Evolutionary conservation across 2,113 vertebrate genomes (phyloP), one percentile per base, ranked within the genome.

Genomic region (Leiothrix lutea): DNA sequence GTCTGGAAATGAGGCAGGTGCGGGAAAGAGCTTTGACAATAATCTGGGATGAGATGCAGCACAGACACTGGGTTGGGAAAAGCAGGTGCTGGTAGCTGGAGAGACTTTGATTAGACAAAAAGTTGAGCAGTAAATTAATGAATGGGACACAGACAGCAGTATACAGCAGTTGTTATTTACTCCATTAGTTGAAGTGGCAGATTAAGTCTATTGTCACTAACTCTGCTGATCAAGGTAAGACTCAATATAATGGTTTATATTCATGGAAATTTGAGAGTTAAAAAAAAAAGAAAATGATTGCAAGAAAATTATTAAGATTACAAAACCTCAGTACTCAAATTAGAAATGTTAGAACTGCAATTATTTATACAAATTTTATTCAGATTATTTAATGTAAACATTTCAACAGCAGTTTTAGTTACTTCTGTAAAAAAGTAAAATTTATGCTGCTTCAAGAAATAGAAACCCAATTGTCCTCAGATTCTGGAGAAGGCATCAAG

Each of bases 251-350:
- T 12, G 4, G 15, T 44, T 74, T 82, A 38, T 48, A 74, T 23
- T 69, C 24, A 65, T 57, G 23, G 44, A 85, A 54, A 69, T 54
- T 47, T 38, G n/a, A 22, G 11, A 47, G 11, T 60, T 17, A 42
- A 72, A 79, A 80, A 45, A 54, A 7, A 6, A 23, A n/a, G n/a
- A n/a, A n/a, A n/a, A n/a, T n/a, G n/a, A 9, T 35, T 78, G 14
- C 6, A 64, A 54, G 10, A 84, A 88, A 73, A 65, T 47, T 1
- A 47, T 54, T 36, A 87, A 36, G 28, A 77, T 45, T 36, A n/a
- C 19, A 64, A 77, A 77, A 53, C 0, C 16, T 53, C 2, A 0
- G 2, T 31, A 28, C 11, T 88, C 13, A 22, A 29, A 35, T 50
- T 60, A 47, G 38, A 73, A 70, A 91, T 28, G 1, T 35, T 42